Evolutionary conservation across 2,113 vertebrate genomes (phyloP), one percentile per base, ranked within the genome.

Genomic region (Melanerpes aurifrons): DNA sequence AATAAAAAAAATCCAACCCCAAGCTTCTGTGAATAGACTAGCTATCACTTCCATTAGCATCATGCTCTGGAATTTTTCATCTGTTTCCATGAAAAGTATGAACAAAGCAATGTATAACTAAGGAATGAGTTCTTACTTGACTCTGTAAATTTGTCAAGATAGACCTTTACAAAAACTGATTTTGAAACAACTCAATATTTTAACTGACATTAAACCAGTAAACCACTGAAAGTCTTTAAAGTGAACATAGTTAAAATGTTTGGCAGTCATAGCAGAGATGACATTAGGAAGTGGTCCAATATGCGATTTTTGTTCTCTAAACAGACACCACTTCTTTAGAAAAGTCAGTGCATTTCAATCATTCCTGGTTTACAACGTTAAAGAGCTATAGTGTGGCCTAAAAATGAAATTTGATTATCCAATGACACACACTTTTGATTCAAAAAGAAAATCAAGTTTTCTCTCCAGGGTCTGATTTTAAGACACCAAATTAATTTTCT

Each of bases 11-110:
- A 53, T 53, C 48, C 48, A 53, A 53, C 12, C 22, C 25, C 28
- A 83, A 93, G 78, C 70, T 91, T 96, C 62, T 94, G 57, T 85
- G 96, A 96, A 92, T 94, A 97, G 97, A 96, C 95, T 86, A 22
- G 19, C 21, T 53, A 94, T 89, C 26, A 1, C 81, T 95, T 96
- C 94, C 80, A 47, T 88, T 64, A 92, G 58, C 86, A 91, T 86
- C 82, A 61, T 64, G 35, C 35, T 89, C 85, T 75, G 93, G 93
- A 95, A 94, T 90, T 90, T 77, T 90, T 87, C 86, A 87, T 94
- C 68, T 70, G 47, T 84, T 91, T 73, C 91, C 93, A 72, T 40
- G 64, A 95, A 93, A 95, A 92, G 71, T 87, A 93, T 35, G 68
- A 93, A 92, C 0, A 0, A 80, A 86, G 47, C 48, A 54, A 78